Evolutionary conservation across 2,113 vertebrate species (phyloP), one percentile per base, ranked within the genome.

Genomic region (Erythrocercus mccallii): DNA sequence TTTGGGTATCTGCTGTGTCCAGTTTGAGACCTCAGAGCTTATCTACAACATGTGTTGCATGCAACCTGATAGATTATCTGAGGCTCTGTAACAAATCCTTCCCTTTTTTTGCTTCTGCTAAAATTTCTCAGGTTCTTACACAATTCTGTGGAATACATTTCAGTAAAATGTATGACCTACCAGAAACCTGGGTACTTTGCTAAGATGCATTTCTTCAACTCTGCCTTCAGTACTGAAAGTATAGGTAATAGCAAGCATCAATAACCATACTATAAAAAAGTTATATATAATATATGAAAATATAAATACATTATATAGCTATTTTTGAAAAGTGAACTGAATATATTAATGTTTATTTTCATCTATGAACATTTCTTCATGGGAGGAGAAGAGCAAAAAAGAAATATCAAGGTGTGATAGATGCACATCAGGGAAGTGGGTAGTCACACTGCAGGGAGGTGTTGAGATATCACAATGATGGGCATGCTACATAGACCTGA

Each of bases 341-440:
- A 76, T 79, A 71, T 64, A 86, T 92, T 86, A 9, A 20, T 86
- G 71, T 86, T 92, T 84, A 64, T 90, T 90, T 90, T 88, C 37
- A 78, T 81, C 76, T 78, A 35, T 68, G 40, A 83, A 90, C 51
- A 84, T 79, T 74, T 64, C n/a, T 88, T 24, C 68, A 30, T 51
- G 20, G 35, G 47, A 93, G 68, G 33, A 91, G 81, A 79, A 77
- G 73, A 73, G 53, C 61, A 76, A 90, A 71, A 73, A 68, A 82
- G 77, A 71, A 89, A 87, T 81, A 90, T 93, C 62, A 93, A 40
- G 42, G 14, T 83, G 48, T 90, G 82, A 88, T 68, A 96, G 90
- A 93, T 90, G 85, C 94, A 81, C 64, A 92, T 84, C 76, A 90
- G 88, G 85, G 85, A 95, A 76, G 70, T 91, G 93, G 84, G 81